Conservation (phyloP, 2,888 invertebrate species). For the Cyclophora albipunctata region DNA sequence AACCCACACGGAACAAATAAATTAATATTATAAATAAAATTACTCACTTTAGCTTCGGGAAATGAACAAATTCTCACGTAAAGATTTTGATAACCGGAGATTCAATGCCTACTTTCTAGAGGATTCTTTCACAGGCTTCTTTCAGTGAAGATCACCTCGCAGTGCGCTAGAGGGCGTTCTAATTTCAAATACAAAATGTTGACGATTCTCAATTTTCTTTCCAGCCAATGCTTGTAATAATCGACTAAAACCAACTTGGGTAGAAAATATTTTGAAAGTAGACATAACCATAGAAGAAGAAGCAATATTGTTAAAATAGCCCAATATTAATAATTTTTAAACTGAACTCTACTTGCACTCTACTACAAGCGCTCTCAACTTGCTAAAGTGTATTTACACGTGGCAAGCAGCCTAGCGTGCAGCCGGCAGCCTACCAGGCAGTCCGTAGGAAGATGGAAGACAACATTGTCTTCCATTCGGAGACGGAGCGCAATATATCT, state of each 20-base stretch:
- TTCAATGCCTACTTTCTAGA: conserved; percentile 72
- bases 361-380: too few species aligned
- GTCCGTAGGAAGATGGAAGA: too few species aligned
- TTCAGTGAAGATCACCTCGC: conserved; percentile 52
- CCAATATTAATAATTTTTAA: too few species aligned
- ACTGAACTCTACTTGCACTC: too few species aligned
- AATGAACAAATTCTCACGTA: conserved; percentile 70
- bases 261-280: too few species aligned
- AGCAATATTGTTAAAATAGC: too few species aligned
- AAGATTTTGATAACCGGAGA: conserved; percentile 74
- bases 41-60: conserved; percentile 68
- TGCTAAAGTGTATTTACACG: too few species aligned
- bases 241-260: conserved; percentile 10
- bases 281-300: too few species aligned
- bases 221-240: conserved; percentile 21
- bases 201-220: conserved; percentile 14
- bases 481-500: too few species aligned
- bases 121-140: conserved; percentile 75
- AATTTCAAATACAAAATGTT: conserved; percentile 44
- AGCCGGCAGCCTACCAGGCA: too few species aligned
- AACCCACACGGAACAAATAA: conserved; percentile 25
- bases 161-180: conserved; percentile 65
- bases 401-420: too few species aligned
- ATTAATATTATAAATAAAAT: conserved; percentile 22
- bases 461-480: too few species aligned